These are phyloP conservation scores for Turnix velox DNA, from an alignment of 2,113 vertebrate genomes.

Conservation along the genomic window DNA sequence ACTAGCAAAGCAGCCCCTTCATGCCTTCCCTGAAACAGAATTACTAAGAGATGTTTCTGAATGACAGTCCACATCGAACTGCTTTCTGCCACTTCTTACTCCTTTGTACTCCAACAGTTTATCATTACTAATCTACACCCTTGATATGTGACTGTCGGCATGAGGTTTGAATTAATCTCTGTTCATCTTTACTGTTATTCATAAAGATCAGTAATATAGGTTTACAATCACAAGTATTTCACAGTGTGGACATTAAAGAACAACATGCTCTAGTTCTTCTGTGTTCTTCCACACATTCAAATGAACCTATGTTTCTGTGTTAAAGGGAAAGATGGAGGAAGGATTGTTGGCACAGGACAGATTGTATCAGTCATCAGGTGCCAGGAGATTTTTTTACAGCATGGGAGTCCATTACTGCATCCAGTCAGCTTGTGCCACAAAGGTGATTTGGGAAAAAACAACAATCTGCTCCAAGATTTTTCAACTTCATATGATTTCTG, in stretches of 20 bases:
- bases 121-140: not conserved
- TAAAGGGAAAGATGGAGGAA: not conserved
- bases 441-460: not conserved
- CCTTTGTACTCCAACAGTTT: not conserved
- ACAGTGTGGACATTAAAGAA: not conserved
- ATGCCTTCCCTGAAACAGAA: not conserved
- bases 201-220: not conserved
- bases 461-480: not conserved
- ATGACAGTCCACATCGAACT: not conserved
- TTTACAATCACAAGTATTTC: not conserved
- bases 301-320: not conserved
- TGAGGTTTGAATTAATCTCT: not conserved
- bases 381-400: not conserved
- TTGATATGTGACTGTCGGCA: not conserved
- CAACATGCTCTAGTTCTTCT: not conserved
- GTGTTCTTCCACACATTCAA: not conserved
- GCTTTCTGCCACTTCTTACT: not conserved
- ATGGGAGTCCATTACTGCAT: accelerated
- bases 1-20: not conserved
- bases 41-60: not conserved
- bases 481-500: not conserved
- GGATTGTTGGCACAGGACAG: not conserved
- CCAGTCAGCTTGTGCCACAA: not conserved
- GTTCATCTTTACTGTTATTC: no score
- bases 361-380: not conserved